Percentiles rank a stretch among this genome's conserved stretches.
Conservation (phyloP, 2,888 invertebrate genomes). For the Lasioglossum leucozonium region DNA sequence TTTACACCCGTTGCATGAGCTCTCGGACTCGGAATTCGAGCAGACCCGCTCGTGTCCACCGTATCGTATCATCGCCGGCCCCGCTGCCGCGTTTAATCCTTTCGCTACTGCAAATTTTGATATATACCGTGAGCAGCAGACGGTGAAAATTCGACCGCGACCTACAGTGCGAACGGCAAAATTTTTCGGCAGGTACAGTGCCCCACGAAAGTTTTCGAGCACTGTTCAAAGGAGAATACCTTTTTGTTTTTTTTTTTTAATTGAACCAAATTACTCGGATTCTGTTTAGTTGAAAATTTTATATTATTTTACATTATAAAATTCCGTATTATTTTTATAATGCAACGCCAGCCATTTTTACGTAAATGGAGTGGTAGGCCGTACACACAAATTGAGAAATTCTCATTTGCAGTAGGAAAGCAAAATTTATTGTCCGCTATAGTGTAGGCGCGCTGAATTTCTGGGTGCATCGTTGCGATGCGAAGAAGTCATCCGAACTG, state of each 20-base stretch:
- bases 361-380: not conserved
- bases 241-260: no score
- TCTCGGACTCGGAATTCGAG: not conserved
- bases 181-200: not conserved
- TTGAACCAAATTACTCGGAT: not conserved
- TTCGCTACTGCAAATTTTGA: constrained; percentile 1
- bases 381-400: not conserved
- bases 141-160: not conserved
- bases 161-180: not conserved
- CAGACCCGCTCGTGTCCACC: not conserved
- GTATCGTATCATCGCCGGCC: not conserved
- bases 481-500: not conserved
- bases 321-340: no score
- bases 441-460: not conserved
- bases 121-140: not conserved
- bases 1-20: not conserved
- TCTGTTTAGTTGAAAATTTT: not conserved
- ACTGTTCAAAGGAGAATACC: not conserved
- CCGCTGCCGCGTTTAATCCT: not conserved
- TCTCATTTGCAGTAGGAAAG: not conserved
- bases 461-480: not conserved
- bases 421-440: not conserved
- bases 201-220: not conserved
- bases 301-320: no score
- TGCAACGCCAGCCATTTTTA: not conserved